Conservation (phyloP, 23 tunicate species). For the Oikopleura albicans region DNA sequence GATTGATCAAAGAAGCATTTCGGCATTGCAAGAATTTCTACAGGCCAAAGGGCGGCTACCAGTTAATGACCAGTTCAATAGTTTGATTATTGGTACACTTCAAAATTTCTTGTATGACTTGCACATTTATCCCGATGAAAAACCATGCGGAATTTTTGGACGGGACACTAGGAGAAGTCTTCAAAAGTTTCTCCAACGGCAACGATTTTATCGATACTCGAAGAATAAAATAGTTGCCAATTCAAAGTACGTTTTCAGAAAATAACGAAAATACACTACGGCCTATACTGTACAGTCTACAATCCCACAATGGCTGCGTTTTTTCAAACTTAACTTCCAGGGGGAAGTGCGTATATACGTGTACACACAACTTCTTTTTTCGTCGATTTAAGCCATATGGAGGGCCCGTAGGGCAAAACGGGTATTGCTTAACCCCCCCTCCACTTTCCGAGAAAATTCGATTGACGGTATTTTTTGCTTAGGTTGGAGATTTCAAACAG, state of each 20-base stretch:
- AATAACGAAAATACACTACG: no score
- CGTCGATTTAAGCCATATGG: no score
- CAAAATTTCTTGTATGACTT: conserved; percentile 8
- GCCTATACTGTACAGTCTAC: no score
- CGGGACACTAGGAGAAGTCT: background rate
- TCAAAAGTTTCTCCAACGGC: background rate
- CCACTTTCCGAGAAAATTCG: no score
- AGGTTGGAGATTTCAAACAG: no score
- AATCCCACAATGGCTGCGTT: no score
- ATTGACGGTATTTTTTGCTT: no score
- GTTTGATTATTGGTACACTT: background rate
- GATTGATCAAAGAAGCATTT: background rate
- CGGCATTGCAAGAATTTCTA: background rate
- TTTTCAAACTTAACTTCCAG: no score
- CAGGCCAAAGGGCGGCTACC: background rate
- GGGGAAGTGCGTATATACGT: no score
- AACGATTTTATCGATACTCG: background rate
- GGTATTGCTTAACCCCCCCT: no score
- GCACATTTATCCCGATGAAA: background rate
- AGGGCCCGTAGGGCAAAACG: no score
- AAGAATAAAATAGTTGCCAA: background rate
- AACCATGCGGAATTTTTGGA: conserved; percentile 6
- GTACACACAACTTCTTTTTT: no score
- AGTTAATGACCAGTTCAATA: background rate
- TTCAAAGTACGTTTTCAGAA: background rate